These are phyloP conservation scores for Lepidonotus clava DNA, from an alignment of 2,888 invertebrate species.

Conservation along the genomic window DNA sequence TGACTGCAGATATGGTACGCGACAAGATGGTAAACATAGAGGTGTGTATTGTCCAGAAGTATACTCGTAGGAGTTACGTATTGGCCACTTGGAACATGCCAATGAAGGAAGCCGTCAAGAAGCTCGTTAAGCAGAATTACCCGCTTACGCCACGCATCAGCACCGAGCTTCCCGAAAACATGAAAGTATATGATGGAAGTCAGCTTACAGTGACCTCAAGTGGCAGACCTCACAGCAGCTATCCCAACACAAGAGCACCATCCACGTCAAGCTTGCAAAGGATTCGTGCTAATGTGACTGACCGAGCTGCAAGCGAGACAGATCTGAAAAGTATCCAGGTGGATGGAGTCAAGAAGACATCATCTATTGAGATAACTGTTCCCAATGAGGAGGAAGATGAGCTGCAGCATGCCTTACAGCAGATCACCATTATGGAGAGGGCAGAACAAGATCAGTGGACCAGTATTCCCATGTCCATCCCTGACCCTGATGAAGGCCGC, in stretches of 20 bases:
- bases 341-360: neutral
- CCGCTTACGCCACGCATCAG: constrained; percentile 74
- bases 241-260: constrained; percentile 67
- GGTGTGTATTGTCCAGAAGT: constrained; percentile 75
- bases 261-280: constrained; percentile 55
- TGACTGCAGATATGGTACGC: constrained; percentile 68
- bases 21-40: constrained; percentile 72
- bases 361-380: constrained; percentile 53
- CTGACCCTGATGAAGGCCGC: neutral
- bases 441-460: constrained; percentile 3
- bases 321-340: constrained; percentile 12
- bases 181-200: constrained; percentile 72
- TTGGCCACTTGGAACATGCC: constrained; percentile 74
- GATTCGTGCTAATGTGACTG: neutral
- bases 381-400: constrained; percentile 49
- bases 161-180: constrained; percentile 73
- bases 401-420: constrained; percentile 53
- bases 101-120: constrained; percentile 71
- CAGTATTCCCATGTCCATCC: neutral
- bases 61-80: constrained; percentile 70
- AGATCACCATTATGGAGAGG: constrained; percentile 57
- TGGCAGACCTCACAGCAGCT: constrained; percentile 64
- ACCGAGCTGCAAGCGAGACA: neutral
- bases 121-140: constrained; percentile 72
- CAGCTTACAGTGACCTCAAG: neutral